A percentile compares a stretch with the other conserved stretches of the same genome.
Evolutionary conservation across 2,888 invertebrate species (phyloP).

Genomic region (Melipona bicolor): DNA sequence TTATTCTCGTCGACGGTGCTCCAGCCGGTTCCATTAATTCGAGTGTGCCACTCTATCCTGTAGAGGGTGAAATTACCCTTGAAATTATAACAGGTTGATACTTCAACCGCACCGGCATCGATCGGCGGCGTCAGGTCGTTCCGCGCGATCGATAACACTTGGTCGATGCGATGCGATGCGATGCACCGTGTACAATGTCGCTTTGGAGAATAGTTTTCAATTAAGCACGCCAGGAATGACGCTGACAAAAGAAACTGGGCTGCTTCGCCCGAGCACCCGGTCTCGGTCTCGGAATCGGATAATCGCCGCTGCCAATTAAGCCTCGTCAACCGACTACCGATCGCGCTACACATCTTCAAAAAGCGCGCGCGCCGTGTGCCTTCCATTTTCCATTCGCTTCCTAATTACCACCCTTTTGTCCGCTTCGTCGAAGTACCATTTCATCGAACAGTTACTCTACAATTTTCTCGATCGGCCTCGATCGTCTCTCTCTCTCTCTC

Average conservation of each 20-base stretch:
- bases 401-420: slow-evolving; percentile 2
- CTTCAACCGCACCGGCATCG: slow-evolving; percentile 64
- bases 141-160: slow-evolving; percentile 63
- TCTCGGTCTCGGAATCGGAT: slow-evolving; percentile 43
- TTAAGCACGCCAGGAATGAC: slow-evolving; percentile 42
- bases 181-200: slow-evolving; percentile 19
- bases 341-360: neutral
- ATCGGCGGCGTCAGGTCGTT: slow-evolving; percentile 49
- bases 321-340: slow-evolving; percentile 6
- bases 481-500: slow-evolving; percentile 5
- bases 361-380: neutral
- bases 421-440: neutral
- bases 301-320: slow-evolving; percentile 52
- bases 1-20: slow-evolving; percentile 70
- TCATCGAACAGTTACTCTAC: neutral
- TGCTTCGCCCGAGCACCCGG: slow-evolving; percentile 11
- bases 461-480: slow-evolving; percentile 13
- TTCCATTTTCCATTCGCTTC: slow-evolving; percentile 37
- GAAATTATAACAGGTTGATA: slow-evolving; percentile 77
- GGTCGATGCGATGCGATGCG: slow-evolving; percentile 56
- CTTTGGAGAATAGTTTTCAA: slow-evolving; percentile 48
- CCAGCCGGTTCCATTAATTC: slow-evolving; percentile 74
- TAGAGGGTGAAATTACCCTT: slow-evolving; percentile 76
- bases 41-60: slow-evolving; percentile 62
- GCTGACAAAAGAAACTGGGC: slow-evolving; percentile 41